Evolutionary conservation across 2,888 invertebrate species (phyloP).

Genomic region (Hypomecis punctinalis): DNA sequence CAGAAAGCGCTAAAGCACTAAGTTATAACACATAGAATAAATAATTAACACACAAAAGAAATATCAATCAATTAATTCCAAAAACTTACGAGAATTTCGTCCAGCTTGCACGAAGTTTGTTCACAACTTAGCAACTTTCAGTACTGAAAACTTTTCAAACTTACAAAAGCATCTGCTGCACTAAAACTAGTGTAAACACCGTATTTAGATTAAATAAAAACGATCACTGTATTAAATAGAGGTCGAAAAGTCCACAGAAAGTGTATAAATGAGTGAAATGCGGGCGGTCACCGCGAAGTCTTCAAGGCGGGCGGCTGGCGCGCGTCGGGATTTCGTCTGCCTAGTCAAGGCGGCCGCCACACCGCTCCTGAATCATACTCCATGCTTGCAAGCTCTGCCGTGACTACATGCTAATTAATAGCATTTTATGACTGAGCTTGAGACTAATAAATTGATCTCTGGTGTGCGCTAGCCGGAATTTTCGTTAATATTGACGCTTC

Average conservation of each 20-base stretch:
- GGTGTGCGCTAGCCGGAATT: conserved; percentile 3
- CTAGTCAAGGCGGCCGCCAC: conserved; percentile 33
- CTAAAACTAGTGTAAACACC: background rate
- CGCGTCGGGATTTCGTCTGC: conserved; percentile 48
- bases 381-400: conserved; percentile 28
- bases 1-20: too few species aligned
- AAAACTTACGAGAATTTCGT: too few species aligned
- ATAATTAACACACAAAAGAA: too few species aligned
- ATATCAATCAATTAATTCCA: too few species aligned
- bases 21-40: too few species aligned
- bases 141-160: background rate
- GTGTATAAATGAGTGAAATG: conserved; percentile 3
- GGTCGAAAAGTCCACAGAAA: background rate
- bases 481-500: too few species aligned
- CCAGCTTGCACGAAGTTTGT: too few species aligned
- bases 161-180: background rate
- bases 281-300: conserved; percentile 21
- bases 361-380: conserved; percentile 38
- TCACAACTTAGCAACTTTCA: too few species aligned
- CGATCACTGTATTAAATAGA: conserved; percentile 3
- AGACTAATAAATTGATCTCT: conserved; percentile 17
- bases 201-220: background rate
- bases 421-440: conserved; percentile 21
- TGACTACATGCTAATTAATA: conserved; percentile 27
- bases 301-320: conserved; percentile 48